Percentiles rank a stretch among this genome's conserved stretches.
Evolutionary conservation across 2,113 vertebrate genomes (phyloP).

Genomic region (Arothron firmamentum): DNA sequence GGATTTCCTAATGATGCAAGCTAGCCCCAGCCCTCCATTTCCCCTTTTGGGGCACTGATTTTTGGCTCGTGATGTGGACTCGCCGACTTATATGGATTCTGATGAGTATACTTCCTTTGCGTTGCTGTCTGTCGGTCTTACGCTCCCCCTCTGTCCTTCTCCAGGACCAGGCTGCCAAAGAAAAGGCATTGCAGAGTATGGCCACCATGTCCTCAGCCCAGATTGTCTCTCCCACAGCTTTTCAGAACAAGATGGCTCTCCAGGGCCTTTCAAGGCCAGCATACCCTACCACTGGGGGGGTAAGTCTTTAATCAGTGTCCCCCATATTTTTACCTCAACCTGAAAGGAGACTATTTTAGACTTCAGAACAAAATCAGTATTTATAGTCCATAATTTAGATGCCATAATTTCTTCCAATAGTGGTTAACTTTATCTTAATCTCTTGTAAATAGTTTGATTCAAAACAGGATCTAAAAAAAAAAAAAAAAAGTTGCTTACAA

Average conservation of each 20-base stretch:
- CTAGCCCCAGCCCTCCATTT: constrained; percentile 43
- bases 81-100: constrained; percentile 39
- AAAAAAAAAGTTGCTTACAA: no score
- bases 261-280: constrained; percentile 82
- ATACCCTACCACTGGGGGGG: constrained; percentile 84
- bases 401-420: no score
- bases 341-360: no score
- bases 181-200: constrained; percentile 96
- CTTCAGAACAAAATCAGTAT: no score
- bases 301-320: constrained; percentile 71
- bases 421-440: no score
- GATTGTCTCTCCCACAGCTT: constrained; percentile 90
- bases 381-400: no score
- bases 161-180: constrained; percentile 96
- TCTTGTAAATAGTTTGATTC: no score
- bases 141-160: constrained; percentile 23
- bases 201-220: constrained; percentile 94
- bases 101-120: constrained; percentile 25
- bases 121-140: constrained; percentile 43
- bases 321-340: not conserved
- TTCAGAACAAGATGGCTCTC: constrained; percentile 91
- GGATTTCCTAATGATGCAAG: constrained; percentile 53
- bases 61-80: constrained; percentile 24
- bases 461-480: no score
- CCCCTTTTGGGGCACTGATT: constrained; percentile 53